Evolutionary conservation across 2,797 vertebrate genomes (phyloP), one percentile per base, ranked within the genome.

Genomic region (Crax fasciolata): DNA sequence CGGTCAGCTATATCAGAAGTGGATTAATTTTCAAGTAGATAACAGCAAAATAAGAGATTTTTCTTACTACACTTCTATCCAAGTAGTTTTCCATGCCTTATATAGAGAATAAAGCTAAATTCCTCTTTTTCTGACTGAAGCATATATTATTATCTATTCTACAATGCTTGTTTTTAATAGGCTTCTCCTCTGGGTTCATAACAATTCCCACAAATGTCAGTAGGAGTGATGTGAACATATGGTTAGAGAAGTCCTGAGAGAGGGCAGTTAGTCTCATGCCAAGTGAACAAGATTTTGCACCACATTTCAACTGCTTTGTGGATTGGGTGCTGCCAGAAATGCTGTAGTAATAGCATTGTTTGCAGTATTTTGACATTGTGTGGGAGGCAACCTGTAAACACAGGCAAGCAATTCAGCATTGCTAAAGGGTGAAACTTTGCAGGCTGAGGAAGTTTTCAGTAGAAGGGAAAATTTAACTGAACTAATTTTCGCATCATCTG

Each of bases 171-270:
- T 75, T 96, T 96, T 87, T 68, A 85, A 80, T 63, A 68, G 82
- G 35, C 17, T 92, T 94, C 84, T 93, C 93, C 67, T 95, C 49
- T 49, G 90, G 87, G 90, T 63, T 78, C 3, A 2, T 55, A 0
- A 0, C 66, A 94, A 93, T 93, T 94, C 92, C 61, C 78, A 92
- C 24, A 46, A 51, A 75, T 92, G 93, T 91, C 94, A 96, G 63
- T 7, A 93, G 93, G 84, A 96, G 46, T 89, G 91, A 96, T 95
- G 94, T 81, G 90, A 95, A 93, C 92, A 93, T 96, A 89, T 92
- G 92, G 91, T 78, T 85, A 84, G 84, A 91, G 79, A 81, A 93
- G 76, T 51, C 62, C 66, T 94, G 84, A 83, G 90, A 94, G 89
- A 92, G 79, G 82, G 35, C 66, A 85, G 20, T 35, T 96, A 89